These are phyloP conservation scores for Mythimna pallens DNA, from an alignment of 2,888 invertebrate genomes.

Conservation along the genomic window DNA sequence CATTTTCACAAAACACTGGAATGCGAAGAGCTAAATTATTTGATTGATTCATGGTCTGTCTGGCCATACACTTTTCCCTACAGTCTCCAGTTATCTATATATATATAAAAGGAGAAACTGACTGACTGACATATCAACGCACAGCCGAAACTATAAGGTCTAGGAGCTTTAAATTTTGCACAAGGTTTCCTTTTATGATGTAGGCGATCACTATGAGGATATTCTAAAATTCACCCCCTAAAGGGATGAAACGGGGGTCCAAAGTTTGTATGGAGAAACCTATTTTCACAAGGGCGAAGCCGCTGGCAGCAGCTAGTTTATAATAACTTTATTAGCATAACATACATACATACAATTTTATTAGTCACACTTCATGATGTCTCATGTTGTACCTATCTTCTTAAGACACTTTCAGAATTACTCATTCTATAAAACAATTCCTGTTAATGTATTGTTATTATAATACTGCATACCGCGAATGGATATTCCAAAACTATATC, in stretches of 20 bases:
- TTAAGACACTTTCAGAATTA: slow-evolving; percentile 2
- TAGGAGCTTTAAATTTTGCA: too few species aligned
- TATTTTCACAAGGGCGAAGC: too few species aligned
- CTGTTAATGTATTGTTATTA: neutral
- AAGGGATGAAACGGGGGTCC: too few species aligned
- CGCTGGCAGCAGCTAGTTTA: too few species aligned
- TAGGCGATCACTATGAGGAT: too few species aligned
- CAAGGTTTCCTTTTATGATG: too few species aligned
- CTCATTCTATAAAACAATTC: slow-evolving; percentile 1
- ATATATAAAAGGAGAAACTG: too few species aligned
- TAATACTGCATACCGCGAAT: slow-evolving; percentile 3
- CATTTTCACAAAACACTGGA: neutral
- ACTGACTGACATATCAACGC: too few species aligned
- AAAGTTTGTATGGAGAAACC: too few species aligned
- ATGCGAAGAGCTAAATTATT: neutral
- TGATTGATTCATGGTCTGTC: neutral
- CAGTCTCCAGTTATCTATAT: neutral
- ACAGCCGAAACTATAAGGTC: too few species aligned
- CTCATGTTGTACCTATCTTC: neutral
- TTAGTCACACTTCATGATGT: neutral
- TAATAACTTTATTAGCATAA: neutral
- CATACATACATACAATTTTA: neutral
- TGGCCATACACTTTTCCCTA: neutral
- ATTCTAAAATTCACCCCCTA: too few species aligned
- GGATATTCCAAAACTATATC: slow-evolving; percentile 6